A percentile compares a stretch with the other conserved stretches of the same genome.
Conservation (phyloP, 1,140 invertebrate species). For the Lepidurus packardi region DNA sequence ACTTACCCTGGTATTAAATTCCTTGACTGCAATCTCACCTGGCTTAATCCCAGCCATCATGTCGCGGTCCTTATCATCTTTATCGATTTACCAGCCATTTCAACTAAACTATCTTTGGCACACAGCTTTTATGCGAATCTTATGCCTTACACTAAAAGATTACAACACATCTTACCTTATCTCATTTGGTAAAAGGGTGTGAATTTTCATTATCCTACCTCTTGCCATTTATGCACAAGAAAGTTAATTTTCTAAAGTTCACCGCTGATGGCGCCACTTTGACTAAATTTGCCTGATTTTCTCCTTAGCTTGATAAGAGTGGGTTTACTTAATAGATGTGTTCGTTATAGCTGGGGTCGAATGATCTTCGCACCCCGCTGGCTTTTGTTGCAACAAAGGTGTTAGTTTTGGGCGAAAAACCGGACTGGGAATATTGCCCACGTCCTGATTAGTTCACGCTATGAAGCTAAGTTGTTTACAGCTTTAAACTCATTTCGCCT, state of each 20-base stretch:
- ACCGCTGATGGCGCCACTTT: background rate
- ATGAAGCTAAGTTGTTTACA: background rate
- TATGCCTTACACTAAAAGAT: too few relatives aligned
- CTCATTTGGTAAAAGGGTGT: too few relatives aligned
- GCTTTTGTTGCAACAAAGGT: conserved; percentile 15
- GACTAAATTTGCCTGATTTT: background rate
- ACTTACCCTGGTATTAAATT: too few relatives aligned
- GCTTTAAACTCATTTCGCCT: background rate
- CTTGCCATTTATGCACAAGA: too few relatives aligned
- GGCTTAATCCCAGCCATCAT: too few relatives aligned
- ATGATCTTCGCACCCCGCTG: background rate
- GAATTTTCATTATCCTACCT: too few relatives aligned
- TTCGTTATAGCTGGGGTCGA: background rate
- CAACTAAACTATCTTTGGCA: too few relatives aligned
- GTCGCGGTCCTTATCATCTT: too few relatives aligned
- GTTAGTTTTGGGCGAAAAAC: background rate
- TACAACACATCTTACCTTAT: too few relatives aligned
- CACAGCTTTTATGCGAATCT: too few relatives aligned
- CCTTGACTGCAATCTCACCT: too few relatives aligned
- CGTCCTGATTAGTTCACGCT: background rate
- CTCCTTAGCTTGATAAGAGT: background rate
- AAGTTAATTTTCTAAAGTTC: background rate
- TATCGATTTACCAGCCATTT: too few relatives aligned
- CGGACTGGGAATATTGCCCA: background rate
- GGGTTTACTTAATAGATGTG: background rate